A percentile compares a stretch with the other conserved stretches of the same genome.
Conservation (phyloP, 1,140 invertebrate species). For the Aphelinus certus region DNA sequence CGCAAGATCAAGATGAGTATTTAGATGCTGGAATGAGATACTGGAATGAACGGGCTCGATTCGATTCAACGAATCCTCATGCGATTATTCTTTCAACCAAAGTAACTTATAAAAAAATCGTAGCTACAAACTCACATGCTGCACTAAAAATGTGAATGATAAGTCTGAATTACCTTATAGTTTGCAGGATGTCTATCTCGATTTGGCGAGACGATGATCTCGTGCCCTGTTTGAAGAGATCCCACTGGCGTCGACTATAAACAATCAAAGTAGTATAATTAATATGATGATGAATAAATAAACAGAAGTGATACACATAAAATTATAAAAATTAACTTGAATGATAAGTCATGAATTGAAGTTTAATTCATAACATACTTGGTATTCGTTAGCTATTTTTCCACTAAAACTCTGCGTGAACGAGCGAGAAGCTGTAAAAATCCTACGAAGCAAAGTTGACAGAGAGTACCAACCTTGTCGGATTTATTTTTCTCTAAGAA, state of each 20-base stretch:
- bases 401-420: conserved; percentile 1
- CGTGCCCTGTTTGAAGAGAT: conserved; percentile 88
- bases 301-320: neutral
- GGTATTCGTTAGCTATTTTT: too few relatives aligned
- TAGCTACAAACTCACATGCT: conserved; percentile 38
- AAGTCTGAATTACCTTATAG: conserved; percentile 74
- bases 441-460: conserved; percentile 17
- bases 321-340: neutral
- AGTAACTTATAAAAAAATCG: conserved; percentile 16
- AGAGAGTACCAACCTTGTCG: conserved; percentile 76
- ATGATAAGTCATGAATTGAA: too few relatives aligned
- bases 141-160: neutral
- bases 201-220: conserved; percentile 89
- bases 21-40: conserved; percentile 23
- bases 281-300: conserved; percentile 11
- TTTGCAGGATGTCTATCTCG: conserved; percentile 82
- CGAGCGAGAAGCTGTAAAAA: conserved; percentile 22
- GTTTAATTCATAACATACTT: too few relatives aligned
- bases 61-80: conserved; percentile 35
- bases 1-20: conserved; percentile 23
- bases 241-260: conserved; percentile 90
- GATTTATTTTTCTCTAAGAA: conserved; percentile 85
- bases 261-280: conserved; percentile 45
- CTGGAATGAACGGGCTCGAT: conserved; percentile 6
- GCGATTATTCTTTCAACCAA: conserved; percentile 34